A percentile compares a stretch with the other conserved stretches of the same genome.
Evolutionary conservation across 2,888 invertebrate species (phyloP).

Genomic region (Pedicia rivosa): DNA sequence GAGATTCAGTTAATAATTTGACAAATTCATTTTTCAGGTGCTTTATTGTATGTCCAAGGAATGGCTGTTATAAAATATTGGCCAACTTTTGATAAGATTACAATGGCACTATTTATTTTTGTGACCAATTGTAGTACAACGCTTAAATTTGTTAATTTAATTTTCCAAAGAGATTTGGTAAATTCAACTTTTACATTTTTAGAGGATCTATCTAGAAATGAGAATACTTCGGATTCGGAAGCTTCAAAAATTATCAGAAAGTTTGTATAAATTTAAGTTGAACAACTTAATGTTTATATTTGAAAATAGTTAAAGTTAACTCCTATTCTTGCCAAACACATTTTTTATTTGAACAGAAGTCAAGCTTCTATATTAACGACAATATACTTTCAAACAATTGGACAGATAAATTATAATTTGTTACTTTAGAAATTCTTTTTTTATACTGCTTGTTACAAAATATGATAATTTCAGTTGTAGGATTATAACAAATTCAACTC

Average conservation of each 20-base stretch:
- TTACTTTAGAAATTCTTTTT: too few relatives aligned
- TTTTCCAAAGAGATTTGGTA: not conserved
- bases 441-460: too few relatives aligned
- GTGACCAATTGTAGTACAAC: not conserved
- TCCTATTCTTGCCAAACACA: too few relatives aligned
- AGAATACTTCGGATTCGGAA: constrained; percentile 1
- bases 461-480: too few relatives aligned
- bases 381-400: too few relatives aligned
- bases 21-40: too few relatives aligned
- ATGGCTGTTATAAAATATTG: constrained; percentile 1
- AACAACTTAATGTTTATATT: not conserved
- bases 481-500: too few relatives aligned
- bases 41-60: not conserved
- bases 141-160: not conserved
- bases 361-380: too few relatives aligned
- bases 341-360: too few relatives aligned
- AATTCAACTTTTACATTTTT: not conserved
- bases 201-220: not conserved
- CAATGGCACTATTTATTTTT: not conserved
- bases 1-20: too few relatives aligned
- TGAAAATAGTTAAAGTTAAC: not conserved
- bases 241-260: not conserved
- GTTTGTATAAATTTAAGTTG: not conserved
- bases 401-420: too few relatives aligned
- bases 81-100: not conserved